Percentiles rank a stretch among this genome's conserved stretches.
These are phyloP conservation scores for Malachius bipustulatus DNA, from an alignment of 2,888 invertebrate genomes.

Conservation along the genomic window DNA sequence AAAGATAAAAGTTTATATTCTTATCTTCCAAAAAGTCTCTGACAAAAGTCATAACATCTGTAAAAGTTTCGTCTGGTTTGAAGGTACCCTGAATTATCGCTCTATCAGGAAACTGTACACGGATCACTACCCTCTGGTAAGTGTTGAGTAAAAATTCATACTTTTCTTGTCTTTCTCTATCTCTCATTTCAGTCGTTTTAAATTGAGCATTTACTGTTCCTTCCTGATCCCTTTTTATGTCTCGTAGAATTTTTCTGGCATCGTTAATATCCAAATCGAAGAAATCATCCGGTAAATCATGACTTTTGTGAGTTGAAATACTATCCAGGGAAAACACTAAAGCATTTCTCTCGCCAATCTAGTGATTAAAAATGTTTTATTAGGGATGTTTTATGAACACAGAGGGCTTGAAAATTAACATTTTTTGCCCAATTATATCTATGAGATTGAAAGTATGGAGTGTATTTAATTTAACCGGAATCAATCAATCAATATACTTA, in stretches of 20 bases:
- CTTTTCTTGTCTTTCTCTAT: slow-evolving; percentile 45
- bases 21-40: slow-evolving; percentile 54
- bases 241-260: slow-evolving; percentile 60
- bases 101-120: slow-evolving; percentile 79
- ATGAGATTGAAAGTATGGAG: too few species aligned
- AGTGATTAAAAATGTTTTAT: too few species aligned
- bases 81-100: slow-evolving; percentile 80
- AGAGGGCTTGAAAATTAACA: too few species aligned
- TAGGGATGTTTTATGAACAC: too few species aligned
- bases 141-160: slow-evolving; percentile 47
- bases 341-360: slow-evolving; percentile 66
- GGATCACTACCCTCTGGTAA: slow-evolving; percentile 66
- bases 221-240: slow-evolving; percentile 54
- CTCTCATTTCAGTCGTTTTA: slow-evolving; percentile 51
- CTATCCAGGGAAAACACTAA: slow-evolving; percentile 54
- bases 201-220: slow-evolving; percentile 63
- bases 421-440: too few species aligned
- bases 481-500: too few species aligned
- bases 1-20: slow-evolving; percentile 61
- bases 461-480: too few species aligned
- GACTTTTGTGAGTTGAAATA: slow-evolving; percentile 50
- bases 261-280: slow-evolving; percentile 78
- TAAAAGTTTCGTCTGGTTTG: slow-evolving; percentile 60
- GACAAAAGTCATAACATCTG: slow-evolving; percentile 61
- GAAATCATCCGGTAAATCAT: slow-evolving; percentile 76